Base-by-base conservation (phyloP, 1,140 invertebrate genomes). In the Triops longicaudatus region DNA sequence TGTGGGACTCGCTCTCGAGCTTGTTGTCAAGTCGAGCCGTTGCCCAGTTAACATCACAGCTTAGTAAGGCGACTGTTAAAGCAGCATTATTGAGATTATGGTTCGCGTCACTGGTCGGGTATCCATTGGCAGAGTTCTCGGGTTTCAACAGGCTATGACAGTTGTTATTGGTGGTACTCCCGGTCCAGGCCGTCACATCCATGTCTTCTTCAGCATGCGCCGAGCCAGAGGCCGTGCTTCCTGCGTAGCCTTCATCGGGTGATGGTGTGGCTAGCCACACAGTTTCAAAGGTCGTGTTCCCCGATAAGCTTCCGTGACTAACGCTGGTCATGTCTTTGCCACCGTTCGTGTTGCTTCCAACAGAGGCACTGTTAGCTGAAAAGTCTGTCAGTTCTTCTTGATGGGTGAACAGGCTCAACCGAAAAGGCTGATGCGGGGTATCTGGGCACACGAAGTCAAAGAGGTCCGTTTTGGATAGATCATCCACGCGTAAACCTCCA, bases 381-480 rank as follows among this genome's bases (percentile, higher is more conserved):
- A 73, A 43, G 7, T 77, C 28, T 11, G 12, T 17, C 14, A 63
- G 63, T 26, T 75, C 74, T 4, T 75, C 74, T 28, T 74, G 37
- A 9, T 44, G 63, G 12, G 76, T 26, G 71, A 77, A 73, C 12
- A 77, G 72, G 26, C 76, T 41, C 1, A 77, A 37, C 31, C 76
- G 26, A 41, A 77, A 77, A 37, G 76, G 31, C 22, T 63, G 50
- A 14, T 72, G 72, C 42, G 76, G 76, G 7, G 76, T 77, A 27
- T 77, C 76, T 6, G 76, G 76, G 42, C 76, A 77, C 26, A 77
- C 76, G 22, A 77, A 73, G 72, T 77, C 76, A 43, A 77, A 77
- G 31, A 77, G 50, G 17, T 77, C 76, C 31, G 76, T 77, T 50
- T 73, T 73, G 37, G 76, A 77, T 44, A 77, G 26, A 37, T 77